These are phyloP conservation scores for Formica aserva DNA, from an alignment of 2,888 invertebrate species.

Conservation along the genomic window DNA sequence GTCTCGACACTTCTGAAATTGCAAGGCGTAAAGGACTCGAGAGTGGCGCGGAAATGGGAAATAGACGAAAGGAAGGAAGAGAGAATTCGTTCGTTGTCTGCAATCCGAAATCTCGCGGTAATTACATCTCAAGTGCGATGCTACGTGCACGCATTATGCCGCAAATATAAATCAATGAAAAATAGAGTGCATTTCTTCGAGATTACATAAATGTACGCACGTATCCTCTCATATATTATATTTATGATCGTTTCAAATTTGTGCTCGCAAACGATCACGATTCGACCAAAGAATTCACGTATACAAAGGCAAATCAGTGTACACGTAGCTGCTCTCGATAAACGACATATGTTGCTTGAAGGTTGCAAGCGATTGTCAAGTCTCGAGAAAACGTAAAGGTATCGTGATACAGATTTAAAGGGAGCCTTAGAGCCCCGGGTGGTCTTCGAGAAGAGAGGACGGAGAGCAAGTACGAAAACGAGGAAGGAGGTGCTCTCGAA, in stretches of 20 bases:
- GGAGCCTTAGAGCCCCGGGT: slow-evolving; percentile 53
- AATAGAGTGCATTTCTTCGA: background rate
- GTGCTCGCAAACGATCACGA: background rate
- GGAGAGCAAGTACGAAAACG: slow-evolving; percentile 23
- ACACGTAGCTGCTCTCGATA: slow-evolving; percentile 13
- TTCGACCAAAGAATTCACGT: slow-evolving; percentile 22
- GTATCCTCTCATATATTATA: background rate
- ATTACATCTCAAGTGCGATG: slow-evolving; percentile 55
- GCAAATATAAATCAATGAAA: background rate
- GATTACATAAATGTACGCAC: background rate
- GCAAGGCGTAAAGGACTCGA: slow-evolving; percentile 78
- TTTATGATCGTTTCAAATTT: background rate
- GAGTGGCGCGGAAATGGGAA: slow-evolving; percentile 60
- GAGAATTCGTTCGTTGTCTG: slow-evolving; percentile 53
- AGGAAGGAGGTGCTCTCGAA: slow-evolving; percentile 48
- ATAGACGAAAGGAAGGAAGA: slow-evolving; percentile 54
- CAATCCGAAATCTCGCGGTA: slow-evolving; percentile 37
- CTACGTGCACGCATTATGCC: slow-evolving; percentile 16
- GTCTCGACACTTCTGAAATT: slow-evolving; percentile 85
- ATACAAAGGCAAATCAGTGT: slow-evolving; percentile 21
- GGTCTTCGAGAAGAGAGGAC: slow-evolving; percentile 52
- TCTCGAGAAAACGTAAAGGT: slow-evolving; percentile 49
- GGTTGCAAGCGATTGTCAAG: slow-evolving; percentile 47
- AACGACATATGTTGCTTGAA: slow-evolving; percentile 44
- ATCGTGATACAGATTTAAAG: slow-evolving; percentile 68